Conservation (phyloP, 2,888 invertebrate genomes). For the Trilocha varians region DNA sequence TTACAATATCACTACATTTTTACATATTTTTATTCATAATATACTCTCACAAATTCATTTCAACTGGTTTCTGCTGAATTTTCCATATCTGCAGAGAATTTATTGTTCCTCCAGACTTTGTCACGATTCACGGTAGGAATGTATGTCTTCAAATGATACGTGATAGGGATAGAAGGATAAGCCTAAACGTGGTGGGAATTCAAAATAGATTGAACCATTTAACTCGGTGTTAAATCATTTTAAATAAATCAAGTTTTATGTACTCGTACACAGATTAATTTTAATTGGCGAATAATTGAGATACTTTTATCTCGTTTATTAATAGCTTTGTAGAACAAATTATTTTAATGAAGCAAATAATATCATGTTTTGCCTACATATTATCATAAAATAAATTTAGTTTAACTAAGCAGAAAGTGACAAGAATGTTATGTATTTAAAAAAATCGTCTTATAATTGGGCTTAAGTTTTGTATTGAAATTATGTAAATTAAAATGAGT, state of each 20-base stretch:
- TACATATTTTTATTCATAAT: no score
- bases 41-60: no score
- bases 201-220: slow-evolving; percentile 9
- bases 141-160: slow-evolving; percentile 40
- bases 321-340: background rate
- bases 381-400: background rate
- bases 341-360: background rate
- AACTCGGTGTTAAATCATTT: background rate
- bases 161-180: slow-evolving; percentile 33
- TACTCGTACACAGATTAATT: background rate
- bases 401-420: background rate
- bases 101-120: slow-evolving; percentile 43
- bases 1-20: no score
- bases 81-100: slow-evolving; percentile 50
- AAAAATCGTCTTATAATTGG: no score
- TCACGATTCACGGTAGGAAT: slow-evolving; percentile 48
- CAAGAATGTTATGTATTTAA: background rate
- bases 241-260: background rate
- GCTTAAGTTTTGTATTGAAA: no score
- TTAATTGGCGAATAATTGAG: background rate
- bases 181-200: slow-evolving; percentile 35
- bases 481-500: no score
- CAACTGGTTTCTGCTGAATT: slow-evolving; percentile 43
- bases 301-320: background rate
- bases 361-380: background rate